Evolutionary conservation across 2,113 vertebrate genomes (phyloP).

Genomic region (Xyrauchen texanus): DNA sequence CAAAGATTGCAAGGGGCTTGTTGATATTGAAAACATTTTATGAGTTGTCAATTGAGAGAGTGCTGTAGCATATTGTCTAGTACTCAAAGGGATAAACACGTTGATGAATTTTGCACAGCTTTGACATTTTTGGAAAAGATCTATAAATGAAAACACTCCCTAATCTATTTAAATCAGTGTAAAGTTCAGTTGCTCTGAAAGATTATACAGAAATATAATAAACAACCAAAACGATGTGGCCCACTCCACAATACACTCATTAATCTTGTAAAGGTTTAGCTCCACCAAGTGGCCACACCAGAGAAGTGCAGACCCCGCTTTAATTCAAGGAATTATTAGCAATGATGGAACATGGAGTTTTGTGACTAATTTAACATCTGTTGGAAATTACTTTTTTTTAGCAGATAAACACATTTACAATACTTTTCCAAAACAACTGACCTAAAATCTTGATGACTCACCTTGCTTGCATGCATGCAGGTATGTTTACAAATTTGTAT

Average conservation of each 20-base stretch:
- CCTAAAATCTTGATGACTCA: too few relatives aligned
- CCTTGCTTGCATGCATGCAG: too few relatives aligned
- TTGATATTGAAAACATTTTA: conserved; percentile 47
- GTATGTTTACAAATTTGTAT: too few relatives aligned
- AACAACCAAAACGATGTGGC: background rate
- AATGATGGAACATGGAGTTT: too few relatives aligned
- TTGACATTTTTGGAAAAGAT: background rate
- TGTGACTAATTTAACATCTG: too few relatives aligned
- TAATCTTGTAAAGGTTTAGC: conserved; percentile 51
- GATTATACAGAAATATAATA: background rate
- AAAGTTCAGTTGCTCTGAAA: too few relatives aligned
- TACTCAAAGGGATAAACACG: background rate
- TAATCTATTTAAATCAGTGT: too few relatives aligned
- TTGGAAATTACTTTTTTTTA: too few relatives aligned
- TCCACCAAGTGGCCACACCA: conserved; percentile 61
- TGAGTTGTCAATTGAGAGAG: conserved; percentile 29
- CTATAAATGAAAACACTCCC: background rate
- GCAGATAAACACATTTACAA: too few relatives aligned
- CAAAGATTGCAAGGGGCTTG: conserved; percentile 37
- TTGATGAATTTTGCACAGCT: background rate
- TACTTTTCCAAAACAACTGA: too few relatives aligned
- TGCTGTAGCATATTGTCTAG: background rate
- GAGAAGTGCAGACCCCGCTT: background rate
- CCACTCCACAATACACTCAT: background rate
- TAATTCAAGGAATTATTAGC: background rate